Base-by-base conservation (phyloP, 1,140 invertebrate species). In the Drosophila insularis region DNA sequence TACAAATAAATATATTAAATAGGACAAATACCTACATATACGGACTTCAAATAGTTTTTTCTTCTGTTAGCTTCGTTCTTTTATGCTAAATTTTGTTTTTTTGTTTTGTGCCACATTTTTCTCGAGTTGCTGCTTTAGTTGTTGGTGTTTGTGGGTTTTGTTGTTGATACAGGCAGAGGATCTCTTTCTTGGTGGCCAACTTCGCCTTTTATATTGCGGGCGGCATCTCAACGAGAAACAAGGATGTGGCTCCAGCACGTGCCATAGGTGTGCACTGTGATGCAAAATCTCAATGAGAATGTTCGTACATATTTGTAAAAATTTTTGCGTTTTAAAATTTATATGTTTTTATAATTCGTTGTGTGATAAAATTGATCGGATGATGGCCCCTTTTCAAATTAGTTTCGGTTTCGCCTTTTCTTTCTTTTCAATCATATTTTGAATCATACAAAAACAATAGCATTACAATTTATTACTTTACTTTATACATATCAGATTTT, bases 41-140 rank as follows among this genome's bases (percentile, higher is more conserved):
- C 84, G 61, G 77, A 78, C 84, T 89, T 84, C 75, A 87, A 87
- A 86, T 82, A 87, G 53, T 75, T 69, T 78, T 84, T 80, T 66
- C 63, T 53, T 59, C 43, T 71, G 63, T 78, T 63, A 58, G 67
- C 64, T 72, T 78, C 72, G 77, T 89, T 74, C 72, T 71, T 80
- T 76, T 69, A 61, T 81, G 50, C 61, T 68, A 69, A 63, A 70
- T 79, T 80, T 62, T 76, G n/a, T n/a, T 46, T 69, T 73, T 79
- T 80, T 62, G 72, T 27, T 27, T 27, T 46, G 43, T 17, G 8
- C 43, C 17, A 68, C 50, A 56, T 66, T 61, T 71, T 67, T 35
- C 60, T 23, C 5, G 6, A n/a, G 19, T 53, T 19, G 32, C 32
- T 35, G 32, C 32, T 35, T 27, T 27, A 5, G 4, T 74, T 78